phyloP scores from a whole-genome alignment of 2,113 vertebrate species.

The Eretmochelys imbricata region DNA sequence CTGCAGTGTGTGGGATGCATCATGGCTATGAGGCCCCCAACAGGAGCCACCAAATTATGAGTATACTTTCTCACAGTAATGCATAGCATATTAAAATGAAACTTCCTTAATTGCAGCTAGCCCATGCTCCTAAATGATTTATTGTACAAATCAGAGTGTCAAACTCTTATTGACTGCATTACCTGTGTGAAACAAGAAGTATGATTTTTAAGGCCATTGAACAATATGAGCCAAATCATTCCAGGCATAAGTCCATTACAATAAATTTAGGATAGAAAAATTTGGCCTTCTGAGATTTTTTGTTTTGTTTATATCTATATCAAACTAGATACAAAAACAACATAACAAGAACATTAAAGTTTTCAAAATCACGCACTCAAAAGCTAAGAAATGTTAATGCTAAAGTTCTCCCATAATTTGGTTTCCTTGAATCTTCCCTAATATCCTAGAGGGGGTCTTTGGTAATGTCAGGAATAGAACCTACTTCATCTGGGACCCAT shows the following conservation, averaged over 20 bases:
- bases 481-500: background rate
- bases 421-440: background rate
- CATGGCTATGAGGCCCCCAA: background rate
- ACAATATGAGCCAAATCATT: background rate
- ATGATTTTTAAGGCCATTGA: background rate
- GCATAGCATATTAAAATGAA: background rate
- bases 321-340: background rate
- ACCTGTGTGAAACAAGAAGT: background rate
- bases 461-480: background rate
- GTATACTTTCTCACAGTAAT: fast-evolving
- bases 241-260: background rate
- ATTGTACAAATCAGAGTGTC: background rate
- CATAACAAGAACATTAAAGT: background rate
- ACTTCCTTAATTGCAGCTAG: fast-evolving
- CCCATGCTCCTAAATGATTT: background rate
- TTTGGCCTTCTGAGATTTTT: background rate
- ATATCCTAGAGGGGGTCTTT: background rate
- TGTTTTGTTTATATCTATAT: background rate
- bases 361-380: background rate
- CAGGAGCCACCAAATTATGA: background rate
- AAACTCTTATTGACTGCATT: background rate
- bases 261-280: background rate
- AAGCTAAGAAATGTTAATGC: background rate
- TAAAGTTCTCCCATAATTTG: background rate
- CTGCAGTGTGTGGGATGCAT: background rate